Evolutionary conservation across 37 sponge, comb jelly and placozoan genomes (phyloP).

Genomic region (Axinella damicornis): DNA sequence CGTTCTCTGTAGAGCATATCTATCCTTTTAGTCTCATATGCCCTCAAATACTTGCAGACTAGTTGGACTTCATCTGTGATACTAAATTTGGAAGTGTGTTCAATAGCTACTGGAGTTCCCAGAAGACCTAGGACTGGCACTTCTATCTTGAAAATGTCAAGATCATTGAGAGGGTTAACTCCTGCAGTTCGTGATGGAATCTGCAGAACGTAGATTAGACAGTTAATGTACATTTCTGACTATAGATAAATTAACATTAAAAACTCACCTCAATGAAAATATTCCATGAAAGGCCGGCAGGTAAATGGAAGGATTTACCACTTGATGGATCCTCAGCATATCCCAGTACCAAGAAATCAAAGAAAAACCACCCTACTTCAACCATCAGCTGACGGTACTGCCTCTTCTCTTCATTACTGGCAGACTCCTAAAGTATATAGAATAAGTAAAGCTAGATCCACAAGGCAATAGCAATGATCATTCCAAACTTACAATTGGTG

Average conservation of each 20-base stretch:
- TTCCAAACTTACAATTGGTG: constrained; percentile 29
- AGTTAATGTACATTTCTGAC: too few species aligned
- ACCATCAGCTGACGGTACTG: constrained; percentile 1
- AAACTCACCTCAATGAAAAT: constrained; percentile 50
- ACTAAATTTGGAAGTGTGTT: constrained; percentile 7
- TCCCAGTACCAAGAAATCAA: constrained; percentile 24
- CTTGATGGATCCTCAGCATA: constrained; percentile 50
- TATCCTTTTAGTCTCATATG: constrained; percentile 38
- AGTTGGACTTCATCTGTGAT: constrained; percentile 62
- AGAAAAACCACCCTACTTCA: constrained; percentile 44
- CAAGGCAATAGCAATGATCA: too few species aligned
- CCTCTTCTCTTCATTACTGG: neutral
- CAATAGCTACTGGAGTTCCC: constrained; percentile 23
- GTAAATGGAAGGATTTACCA: constrained; percentile 40
- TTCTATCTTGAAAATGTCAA: constrained; percentile 13
- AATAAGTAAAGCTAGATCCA: too few species aligned
- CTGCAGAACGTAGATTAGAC: too few species aligned
- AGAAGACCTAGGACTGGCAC: constrained; percentile 45
- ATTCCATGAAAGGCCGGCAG: constrained; percentile 24
- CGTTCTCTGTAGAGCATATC: constrained; percentile 43
- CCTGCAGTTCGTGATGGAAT: too few species aligned
- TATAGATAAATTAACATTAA: too few species aligned
- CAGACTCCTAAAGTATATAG: too few species aligned
- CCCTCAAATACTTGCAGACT: constrained; percentile 70
- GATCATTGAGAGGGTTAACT: neutral